phyloP scores from a whole-genome alignment of 2,113 vertebrate species.

The Actinemys pallida region DNA sequence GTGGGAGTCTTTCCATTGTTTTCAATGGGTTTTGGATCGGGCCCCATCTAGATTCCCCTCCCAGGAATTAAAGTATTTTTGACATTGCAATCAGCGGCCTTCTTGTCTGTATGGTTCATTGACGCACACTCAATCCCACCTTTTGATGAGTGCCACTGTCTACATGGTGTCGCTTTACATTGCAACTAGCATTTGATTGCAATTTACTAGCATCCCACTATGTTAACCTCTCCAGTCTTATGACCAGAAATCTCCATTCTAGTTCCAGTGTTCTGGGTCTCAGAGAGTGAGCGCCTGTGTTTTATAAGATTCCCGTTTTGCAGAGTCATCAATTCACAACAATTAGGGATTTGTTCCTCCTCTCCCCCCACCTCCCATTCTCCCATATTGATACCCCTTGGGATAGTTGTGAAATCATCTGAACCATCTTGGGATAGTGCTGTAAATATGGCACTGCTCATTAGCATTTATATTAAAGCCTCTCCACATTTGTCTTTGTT shows the following conservation, averaged over 20 bases:
- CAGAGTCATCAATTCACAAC: background rate
- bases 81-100: background rate
- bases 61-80: background rate
- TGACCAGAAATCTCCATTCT: conserved; percentile 18
- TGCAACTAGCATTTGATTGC: background rate
- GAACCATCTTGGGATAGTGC: background rate
- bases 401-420: background rate
- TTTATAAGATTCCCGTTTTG: conserved; percentile 41
- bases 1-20: background rate
- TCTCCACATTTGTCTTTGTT: conserved; percentile 77
- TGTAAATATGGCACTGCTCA: background rate
- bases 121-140: background rate
- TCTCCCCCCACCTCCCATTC: background rate
- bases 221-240: background rate
- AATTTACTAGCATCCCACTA: background rate
- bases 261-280: background rate
- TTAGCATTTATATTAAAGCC: conserved; percentile 20
- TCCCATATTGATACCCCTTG: conserved; percentile 21
- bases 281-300: background rate
- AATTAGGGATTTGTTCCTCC: conserved; percentile 41
- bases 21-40: background rate
- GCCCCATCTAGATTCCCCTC: background rate
- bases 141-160: background rate
- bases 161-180: background rate
- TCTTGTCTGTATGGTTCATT: background rate